phyloP scores from a whole-genome alignment of 2,113 vertebrate species.

The Eolophus roseicapilla region DNA sequence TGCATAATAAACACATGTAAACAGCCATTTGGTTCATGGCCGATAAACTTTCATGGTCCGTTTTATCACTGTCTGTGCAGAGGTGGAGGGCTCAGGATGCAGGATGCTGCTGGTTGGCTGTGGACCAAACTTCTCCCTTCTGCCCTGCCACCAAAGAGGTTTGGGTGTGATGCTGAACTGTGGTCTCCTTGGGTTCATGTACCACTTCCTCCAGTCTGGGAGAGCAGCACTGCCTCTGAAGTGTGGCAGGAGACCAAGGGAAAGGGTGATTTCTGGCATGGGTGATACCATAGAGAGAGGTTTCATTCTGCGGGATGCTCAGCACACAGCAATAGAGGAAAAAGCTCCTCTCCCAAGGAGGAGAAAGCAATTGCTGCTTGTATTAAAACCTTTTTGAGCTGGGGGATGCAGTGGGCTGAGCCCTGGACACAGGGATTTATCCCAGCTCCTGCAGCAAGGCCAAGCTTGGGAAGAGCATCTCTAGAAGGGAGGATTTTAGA shows the following conservation, averaged over 20 bases:
- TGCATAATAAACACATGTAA: constrained; percentile 27
- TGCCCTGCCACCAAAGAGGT: neutral
- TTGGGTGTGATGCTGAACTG: fast-evolving
- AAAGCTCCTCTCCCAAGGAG: neutral
- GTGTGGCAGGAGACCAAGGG: neutral
- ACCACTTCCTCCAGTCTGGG: neutral
- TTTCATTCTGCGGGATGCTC: neutral
- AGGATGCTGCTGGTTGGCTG: neutral
- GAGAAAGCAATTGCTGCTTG: neutral
- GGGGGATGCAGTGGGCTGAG: neutral
- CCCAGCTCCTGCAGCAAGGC: neutral
- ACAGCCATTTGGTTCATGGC: constrained; percentile 43
- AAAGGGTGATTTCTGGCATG: neutral
- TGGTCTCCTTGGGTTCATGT: fast-evolving
- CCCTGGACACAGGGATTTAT: neutral
- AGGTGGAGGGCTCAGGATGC: neutral
- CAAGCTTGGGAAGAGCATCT: neutral
- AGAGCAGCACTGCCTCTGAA: neutral
- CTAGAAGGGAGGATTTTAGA: neutral
- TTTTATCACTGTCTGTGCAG: neutral
- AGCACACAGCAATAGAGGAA: neutral
- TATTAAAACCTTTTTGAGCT: neutral
- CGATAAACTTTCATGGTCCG: constrained; percentile 56
- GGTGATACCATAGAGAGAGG: neutral
- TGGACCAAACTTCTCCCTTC: neutral